Evolutionary conservation across 2,797 vertebrate genomes (phyloP).

Genomic region (Parambassis ranga): DNA sequence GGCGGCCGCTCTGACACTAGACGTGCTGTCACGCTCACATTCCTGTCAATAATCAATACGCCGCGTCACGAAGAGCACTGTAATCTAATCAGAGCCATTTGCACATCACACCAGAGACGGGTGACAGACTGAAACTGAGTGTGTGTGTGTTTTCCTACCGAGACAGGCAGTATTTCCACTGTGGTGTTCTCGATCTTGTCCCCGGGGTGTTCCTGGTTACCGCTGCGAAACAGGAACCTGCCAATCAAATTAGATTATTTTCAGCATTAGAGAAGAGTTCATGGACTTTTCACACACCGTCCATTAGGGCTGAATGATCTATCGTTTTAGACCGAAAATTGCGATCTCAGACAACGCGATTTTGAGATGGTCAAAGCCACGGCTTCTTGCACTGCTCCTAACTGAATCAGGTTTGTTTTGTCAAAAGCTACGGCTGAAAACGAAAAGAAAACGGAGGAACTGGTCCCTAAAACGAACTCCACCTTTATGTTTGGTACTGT

Average conservation of each 20-base stretch:
- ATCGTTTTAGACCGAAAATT: no score
- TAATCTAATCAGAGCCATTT: constrained; percentile 53
- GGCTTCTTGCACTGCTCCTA: no score
- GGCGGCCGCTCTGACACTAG: not conserved
- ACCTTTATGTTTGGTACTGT: no score
- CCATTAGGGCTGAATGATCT: no score
- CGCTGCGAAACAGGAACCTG: constrained; percentile 97
- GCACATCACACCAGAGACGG: constrained; percentile 30
- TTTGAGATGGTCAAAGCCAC: no score
- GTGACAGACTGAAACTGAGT: not conserved
- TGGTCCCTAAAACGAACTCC: no score
- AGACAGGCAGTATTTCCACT: constrained; percentile 92
- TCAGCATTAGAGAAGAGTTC: constrained; percentile 7
- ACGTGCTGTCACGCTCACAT: constrained; percentile 38
- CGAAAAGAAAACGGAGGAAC: no score
- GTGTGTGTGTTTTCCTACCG: constrained; percentile 75
- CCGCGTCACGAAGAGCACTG: constrained; percentile 34
- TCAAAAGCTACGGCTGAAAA: no score
- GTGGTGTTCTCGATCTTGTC: constrained; percentile 95
- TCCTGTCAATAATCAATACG: constrained; percentile 64
- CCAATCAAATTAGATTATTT: constrained; percentile 54
- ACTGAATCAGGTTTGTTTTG: no score
- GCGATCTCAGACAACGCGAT: no score
- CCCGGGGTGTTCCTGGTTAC: constrained; percentile 96
- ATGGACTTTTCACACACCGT: no score